These are phyloP conservation scores for Tenthredo mesomela DNA, from an alignment of 2,888 invertebrate genomes.

Conservation along the genomic window DNA sequence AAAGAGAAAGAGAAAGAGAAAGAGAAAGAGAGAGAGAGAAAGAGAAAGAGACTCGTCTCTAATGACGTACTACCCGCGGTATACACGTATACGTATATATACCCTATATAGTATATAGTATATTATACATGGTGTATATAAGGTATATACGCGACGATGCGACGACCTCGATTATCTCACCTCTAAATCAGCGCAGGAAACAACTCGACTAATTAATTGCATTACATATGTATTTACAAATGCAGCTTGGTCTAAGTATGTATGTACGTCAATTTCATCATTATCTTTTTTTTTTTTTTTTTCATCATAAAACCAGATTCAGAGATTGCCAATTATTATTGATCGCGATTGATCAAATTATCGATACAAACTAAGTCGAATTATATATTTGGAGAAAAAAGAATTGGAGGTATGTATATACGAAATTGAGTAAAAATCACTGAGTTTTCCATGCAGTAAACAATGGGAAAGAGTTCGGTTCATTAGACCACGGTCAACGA, in stretches of 20 bases:
- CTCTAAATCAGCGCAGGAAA: conserved; percentile 38
- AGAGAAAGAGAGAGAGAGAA: background rate
- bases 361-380: background rate
- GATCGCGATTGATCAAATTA: background rate
- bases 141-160: background rate
- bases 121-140: background rate
- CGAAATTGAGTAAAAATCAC: background rate
- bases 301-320: background rate
- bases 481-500: conserved; percentile 43
- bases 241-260: background rate
- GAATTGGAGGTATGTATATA: too few species aligned
- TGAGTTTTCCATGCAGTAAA: conserved; percentile 19
- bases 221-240: background rate
- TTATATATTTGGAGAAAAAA: too few species aligned
- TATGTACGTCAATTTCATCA: background rate
- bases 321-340: background rate
- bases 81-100: background rate
- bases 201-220: conserved; percentile 39
- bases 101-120: background rate
- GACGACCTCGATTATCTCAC: conserved; percentile 43
- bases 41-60: conserved; percentile 17
- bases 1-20: background rate
- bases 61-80: conserved; percentile 41
- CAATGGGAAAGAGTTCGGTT: conserved; percentile 23
- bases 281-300: background rate